Conservation (phyloP, 64 coral and sea anemone genomes). For the Montipora cactus region DNA sequence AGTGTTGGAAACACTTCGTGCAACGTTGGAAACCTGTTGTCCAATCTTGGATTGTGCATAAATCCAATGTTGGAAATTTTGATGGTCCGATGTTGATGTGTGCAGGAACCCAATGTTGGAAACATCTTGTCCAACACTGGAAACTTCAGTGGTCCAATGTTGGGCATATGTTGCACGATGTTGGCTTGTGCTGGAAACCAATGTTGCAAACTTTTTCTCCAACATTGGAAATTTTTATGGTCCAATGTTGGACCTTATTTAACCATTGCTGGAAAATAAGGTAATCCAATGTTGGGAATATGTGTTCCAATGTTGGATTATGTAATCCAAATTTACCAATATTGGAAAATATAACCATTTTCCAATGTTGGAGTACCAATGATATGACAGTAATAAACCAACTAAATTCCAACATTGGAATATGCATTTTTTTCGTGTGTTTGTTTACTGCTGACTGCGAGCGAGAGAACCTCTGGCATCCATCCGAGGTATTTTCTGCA, state of each 20-base stretch:
- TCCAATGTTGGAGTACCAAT: constrained; percentile 26
- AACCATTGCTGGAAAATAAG: constrained; percentile 30
- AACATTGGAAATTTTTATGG: constrained; percentile 19
- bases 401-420: constrained; percentile 41
- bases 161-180: background rate
- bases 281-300: background rate
- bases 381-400: constrained; percentile 2
- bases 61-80: background rate
- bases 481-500: too few species aligned
- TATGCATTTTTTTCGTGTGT: constrained; percentile 28
- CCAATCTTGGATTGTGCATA: background rate
- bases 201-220: background rate
- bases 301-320: background rate
- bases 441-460: too few species aligned
- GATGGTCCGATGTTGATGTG: background rate
- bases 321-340: constrained; percentile 22
- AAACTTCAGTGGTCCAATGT: background rate
- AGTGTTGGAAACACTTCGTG: background rate
- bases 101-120: too few species aligned
- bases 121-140: background rate
- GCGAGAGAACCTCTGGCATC: too few species aligned
- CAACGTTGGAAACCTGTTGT: background rate
- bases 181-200: background rate
- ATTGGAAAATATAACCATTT: constrained; percentile 31
- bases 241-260: constrained; percentile 22